These are phyloP conservation scores for Magallana nippona DNA, from an alignment of 2,888 invertebrate species.

Conservation along the genomic window DNA sequence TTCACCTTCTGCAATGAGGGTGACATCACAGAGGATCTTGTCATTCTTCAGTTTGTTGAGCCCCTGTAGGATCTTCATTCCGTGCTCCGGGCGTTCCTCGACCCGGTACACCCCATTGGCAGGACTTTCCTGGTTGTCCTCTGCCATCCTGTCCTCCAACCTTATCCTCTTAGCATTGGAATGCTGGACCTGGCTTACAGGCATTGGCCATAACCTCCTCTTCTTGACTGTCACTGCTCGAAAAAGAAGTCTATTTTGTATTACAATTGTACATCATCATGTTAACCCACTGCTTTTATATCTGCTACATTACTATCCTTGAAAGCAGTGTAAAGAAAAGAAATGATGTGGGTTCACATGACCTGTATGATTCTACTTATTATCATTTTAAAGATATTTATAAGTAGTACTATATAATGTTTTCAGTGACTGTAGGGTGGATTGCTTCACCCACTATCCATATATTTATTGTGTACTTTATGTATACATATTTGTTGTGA, in stretches of 20 bases:
- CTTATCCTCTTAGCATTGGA: slow-evolving; percentile 43
- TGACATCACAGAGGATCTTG: slow-evolving; percentile 79
- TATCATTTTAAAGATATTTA: too few relatives aligned
- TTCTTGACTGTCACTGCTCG: not conserved
- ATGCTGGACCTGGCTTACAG: slow-evolving; percentile 23
- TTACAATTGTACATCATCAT: too few relatives aligned
- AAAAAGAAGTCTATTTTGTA: not conserved
- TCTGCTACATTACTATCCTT: too few relatives aligned
- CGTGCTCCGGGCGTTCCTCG: slow-evolving; percentile 77
- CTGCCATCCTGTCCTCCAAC: slow-evolving; percentile 47
- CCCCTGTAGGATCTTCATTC: slow-evolving; percentile 78
- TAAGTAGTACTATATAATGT: too few relatives aligned
- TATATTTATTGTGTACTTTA: too few relatives aligned
- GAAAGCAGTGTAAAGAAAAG: too few relatives aligned
- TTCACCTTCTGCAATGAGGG: slow-evolving; percentile 79
- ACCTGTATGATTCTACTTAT: too few relatives aligned
- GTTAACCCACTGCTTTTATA: too few relatives aligned
- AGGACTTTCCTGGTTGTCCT: slow-evolving; percentile 55
- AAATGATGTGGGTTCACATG: too few relatives aligned
- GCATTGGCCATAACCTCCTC: slow-evolving; percentile 42
- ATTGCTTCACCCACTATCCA: too few relatives aligned
- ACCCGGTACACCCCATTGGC: slow-evolving; percentile 68
- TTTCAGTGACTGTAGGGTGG: too few relatives aligned
- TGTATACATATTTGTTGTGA: too few relatives aligned
- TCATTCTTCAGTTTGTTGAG: slow-evolving; percentile 78